phyloP scores from a whole-genome alignment of 2,113 vertebrate species.

The Xyrauchen texanus region DNA sequence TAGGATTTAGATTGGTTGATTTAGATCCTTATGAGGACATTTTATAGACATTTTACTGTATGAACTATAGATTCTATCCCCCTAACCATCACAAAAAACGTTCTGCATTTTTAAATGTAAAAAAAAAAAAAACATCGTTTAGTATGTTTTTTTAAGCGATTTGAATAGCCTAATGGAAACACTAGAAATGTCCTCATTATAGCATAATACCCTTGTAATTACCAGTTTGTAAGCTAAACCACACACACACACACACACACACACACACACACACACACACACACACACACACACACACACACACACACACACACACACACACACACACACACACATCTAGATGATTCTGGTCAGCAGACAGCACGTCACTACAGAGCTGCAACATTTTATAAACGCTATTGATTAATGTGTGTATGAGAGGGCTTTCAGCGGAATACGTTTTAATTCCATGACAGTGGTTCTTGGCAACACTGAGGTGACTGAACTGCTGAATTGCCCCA shows the following conservation, averaged over 20 bases:
- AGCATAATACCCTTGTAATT: too few species aligned
- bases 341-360: constrained; percentile 40
- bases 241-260: too few species aligned
- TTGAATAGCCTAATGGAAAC: too few species aligned
- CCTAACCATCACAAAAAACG: too few species aligned
- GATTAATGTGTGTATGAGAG: constrained; percentile 15
- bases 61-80: too few species aligned
- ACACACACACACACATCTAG: background rate
- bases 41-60: too few species aligned
- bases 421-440: constrained; percentile 13
- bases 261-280: too few species aligned
- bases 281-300: too few species aligned
- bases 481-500: background rate
- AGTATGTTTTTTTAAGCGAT: background rate
- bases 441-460: constrained; percentile 10
- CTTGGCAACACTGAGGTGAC: constrained; percentile 4
- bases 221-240: too few species aligned
- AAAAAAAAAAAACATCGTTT: background rate
- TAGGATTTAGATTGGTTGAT: too few species aligned
- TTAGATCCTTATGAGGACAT: too few species aligned
- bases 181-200: too few species aligned
- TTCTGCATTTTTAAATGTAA: background rate
- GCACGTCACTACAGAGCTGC: constrained; percentile 32
- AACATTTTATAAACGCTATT: background rate
- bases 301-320: background rate